Conservation (phyloP, 2,797 vertebrate species). For the Pipistrellus nathusii region DNA sequence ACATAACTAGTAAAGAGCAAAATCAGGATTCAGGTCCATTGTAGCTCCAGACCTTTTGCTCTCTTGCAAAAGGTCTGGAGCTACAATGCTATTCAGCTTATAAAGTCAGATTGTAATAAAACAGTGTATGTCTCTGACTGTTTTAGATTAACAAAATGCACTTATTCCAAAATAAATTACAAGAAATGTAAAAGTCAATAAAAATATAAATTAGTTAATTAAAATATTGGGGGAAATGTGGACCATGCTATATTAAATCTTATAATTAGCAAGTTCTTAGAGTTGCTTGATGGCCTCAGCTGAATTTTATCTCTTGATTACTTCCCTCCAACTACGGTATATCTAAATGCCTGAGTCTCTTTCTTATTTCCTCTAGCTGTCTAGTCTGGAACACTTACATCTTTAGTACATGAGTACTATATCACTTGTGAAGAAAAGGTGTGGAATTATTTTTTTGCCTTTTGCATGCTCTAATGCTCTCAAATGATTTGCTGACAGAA, state of each 20-base stretch:
- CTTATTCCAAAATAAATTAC: background rate
- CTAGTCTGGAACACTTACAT: background rate
- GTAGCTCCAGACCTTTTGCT: background rate
- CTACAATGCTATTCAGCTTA: background rate
- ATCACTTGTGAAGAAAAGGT: slow-evolving; percentile 18
- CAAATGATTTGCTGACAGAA: slow-evolving; percentile 1
- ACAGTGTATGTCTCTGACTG: background rate
- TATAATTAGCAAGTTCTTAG: background rate
- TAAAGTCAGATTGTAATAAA: slow-evolving; percentile 35
- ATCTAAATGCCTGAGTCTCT: background rate
- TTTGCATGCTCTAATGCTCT: slow-evolving; percentile 14
- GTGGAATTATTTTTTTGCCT: background rate
- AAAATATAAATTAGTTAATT: slow-evolving; percentile 46
- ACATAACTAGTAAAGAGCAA: background rate
- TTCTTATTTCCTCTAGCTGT: slow-evolving; percentile 11
- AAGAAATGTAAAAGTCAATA: background rate
- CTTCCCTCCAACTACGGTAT: background rate
- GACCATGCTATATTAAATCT: background rate
- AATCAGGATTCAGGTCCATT: background rate
- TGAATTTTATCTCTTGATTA: slow-evolving; percentile 7
- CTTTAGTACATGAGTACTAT: slow-evolving; percentile 23
- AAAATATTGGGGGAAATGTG: background rate
- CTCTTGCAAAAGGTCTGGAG: background rate
- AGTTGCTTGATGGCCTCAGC: background rate
- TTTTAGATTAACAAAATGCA: slow-evolving; percentile 28